Conservation (phyloP, 2,113 vertebrate genomes). For the Lanius ludovicianus region DNA sequence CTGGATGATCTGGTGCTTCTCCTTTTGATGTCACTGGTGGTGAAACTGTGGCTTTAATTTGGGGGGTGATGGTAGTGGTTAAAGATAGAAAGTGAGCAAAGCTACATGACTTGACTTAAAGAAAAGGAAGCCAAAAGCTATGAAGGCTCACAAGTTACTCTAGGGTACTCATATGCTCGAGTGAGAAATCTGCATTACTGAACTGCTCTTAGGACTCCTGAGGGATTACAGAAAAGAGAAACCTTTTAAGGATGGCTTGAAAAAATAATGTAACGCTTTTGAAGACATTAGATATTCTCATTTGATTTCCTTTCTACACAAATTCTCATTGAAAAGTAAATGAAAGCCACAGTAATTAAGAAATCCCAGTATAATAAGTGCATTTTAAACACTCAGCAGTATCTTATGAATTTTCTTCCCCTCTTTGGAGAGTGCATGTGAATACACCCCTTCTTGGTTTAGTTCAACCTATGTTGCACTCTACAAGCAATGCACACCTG, state of each 20-base stretch:
- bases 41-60: neutral
- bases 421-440: neutral
- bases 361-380: neutral
- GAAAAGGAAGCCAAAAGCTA: neutral
- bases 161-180: neutral
- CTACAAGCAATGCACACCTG: neutral
- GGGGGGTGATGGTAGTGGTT: neutral
- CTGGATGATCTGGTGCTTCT: neutral
- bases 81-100: neutral
- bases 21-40: neutral
- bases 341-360: neutral
- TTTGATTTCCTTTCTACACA: neutral
- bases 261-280: neutral
- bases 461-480: neutral
- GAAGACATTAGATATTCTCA: neutral
- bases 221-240: neutral
- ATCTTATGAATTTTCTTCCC: neutral
- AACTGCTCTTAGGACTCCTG: neutral
- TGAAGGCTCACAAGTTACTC: neutral
- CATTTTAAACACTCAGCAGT: neutral
- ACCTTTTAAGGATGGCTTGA: neutral
- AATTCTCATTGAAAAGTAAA: slow-evolving; percentile 20
- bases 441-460: neutral
- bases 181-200: neutral
- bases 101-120: neutral